A percentile compares a stretch with the other conserved stretches of the same genome.
Conservation (phyloP, 2,113 vertebrate genomes). For the Thamnophis sirtalis region DNA sequence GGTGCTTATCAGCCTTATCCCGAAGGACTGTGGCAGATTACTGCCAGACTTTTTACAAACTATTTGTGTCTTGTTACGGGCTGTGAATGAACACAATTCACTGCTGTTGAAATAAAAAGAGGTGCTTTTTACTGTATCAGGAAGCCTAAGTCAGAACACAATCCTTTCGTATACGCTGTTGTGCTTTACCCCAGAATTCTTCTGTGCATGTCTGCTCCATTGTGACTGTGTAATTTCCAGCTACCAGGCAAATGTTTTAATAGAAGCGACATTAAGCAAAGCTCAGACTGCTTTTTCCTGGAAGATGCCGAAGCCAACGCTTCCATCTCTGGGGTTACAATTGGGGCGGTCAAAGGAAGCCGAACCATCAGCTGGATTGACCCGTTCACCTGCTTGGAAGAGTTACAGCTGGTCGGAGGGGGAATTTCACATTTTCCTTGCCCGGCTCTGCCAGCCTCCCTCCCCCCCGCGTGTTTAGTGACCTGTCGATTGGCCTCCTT, state of each 20-base stretch:
- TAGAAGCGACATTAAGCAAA: neutral
- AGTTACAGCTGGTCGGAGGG: neutral
- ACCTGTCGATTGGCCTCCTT: neutral
- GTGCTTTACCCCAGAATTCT: neutral
- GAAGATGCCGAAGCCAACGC: neutral
- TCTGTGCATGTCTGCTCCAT: neutral
- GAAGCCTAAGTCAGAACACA: too few relatives aligned
- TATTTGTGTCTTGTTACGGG: too few relatives aligned
- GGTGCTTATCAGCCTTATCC: too few relatives aligned
- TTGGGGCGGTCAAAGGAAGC: too few relatives aligned
- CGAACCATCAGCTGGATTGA: neutral
- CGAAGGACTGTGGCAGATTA: too few relatives aligned
- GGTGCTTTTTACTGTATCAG: too few relatives aligned
- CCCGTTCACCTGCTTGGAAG: neutral
- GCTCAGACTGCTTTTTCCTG: neutral
- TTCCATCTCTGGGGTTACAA: neutral
- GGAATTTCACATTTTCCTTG: neutral
- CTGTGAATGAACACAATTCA: too few relatives aligned
- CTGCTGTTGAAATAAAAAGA: too few relatives aligned
- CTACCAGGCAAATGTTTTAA: neutral
- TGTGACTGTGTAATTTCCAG: neutral
- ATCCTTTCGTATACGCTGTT: neutral
- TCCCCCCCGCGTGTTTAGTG: constrained; percentile 31
- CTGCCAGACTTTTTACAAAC: too few relatives aligned
- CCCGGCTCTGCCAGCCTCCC: constrained; percentile 32